Percentiles rank a stretch among this genome's conserved stretches.
Conservation (phyloP, 2,113 vertebrate species). For the Rallus limicola region DNA sequence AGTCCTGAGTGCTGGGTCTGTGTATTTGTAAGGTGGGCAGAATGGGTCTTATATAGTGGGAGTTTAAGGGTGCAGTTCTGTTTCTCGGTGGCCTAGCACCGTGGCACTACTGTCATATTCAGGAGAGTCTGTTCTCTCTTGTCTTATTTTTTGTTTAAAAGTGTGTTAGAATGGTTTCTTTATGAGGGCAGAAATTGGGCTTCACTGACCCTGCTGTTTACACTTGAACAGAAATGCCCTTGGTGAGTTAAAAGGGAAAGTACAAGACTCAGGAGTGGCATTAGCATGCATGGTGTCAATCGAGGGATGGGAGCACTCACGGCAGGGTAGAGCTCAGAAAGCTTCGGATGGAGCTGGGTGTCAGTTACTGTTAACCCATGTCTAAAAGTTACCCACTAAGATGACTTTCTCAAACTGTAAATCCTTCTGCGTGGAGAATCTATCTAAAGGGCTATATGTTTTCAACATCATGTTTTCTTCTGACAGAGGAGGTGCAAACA, state of each 20-base stretch:
- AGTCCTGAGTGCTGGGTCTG: neutral
- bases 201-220: neutral
- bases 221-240: neutral
- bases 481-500: constrained; percentile 1
- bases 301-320: neutral
- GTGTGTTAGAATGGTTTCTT: neutral
- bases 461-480: neutral
- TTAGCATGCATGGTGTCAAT: neutral
- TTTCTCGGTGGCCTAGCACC: neutral
- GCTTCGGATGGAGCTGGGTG: neutral
- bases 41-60: neutral
- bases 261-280: neutral
- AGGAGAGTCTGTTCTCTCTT: neutral
- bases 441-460: neutral
- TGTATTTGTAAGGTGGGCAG: neutral
- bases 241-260: neutral
- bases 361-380: neutral
- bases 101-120: neutral
- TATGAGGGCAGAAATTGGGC: neutral
- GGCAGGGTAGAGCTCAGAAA: neutral
- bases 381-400: neutral
- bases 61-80: neutral
- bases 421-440: neutral
- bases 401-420: neutral
- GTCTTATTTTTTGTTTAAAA: neutral